Conservation (phyloP, 2,113 vertebrate genomes). For the Mirounga angustirostris region DNA sequence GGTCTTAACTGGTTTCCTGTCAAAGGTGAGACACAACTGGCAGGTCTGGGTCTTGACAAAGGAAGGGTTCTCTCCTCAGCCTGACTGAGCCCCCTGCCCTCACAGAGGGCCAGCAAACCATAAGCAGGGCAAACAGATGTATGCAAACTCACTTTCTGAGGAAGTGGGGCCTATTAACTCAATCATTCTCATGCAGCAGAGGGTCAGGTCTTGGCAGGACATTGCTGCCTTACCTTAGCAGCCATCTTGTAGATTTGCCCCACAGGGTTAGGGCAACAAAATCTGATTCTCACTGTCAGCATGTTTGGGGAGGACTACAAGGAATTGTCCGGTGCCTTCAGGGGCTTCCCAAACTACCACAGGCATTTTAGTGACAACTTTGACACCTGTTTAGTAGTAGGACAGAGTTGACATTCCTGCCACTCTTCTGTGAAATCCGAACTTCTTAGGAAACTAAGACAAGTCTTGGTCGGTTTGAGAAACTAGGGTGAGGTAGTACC, state of each 20-base stretch:
- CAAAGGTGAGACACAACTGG: background rate
- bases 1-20: background rate
- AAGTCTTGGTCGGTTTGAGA: background rate
- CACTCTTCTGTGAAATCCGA: background rate
- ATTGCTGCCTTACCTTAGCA: background rate
- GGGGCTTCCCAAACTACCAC: background rate
- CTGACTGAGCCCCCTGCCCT: background rate
- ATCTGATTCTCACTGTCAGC: background rate
- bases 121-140: background rate
- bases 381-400: background rate
- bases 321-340: background rate
- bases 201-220: background rate
- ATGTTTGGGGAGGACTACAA: background rate
- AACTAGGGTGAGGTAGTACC: background rate
- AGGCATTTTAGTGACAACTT: background rate
- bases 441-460: background rate
- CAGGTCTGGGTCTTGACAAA: background rate
- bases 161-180: background rate
- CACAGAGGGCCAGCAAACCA: background rate
- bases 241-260: background rate
- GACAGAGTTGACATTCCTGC: slow-evolving; percentile 32
- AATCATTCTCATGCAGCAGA: background rate
- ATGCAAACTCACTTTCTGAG: background rate
- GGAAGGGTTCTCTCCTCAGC: background rate
- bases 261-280: background rate